Percentiles rank a stretch among this genome's conserved stretches.
Evolutionary conservation across 2,113 vertebrate species (phyloP).

Genomic region (Dolichotis patagonum): DNA sequence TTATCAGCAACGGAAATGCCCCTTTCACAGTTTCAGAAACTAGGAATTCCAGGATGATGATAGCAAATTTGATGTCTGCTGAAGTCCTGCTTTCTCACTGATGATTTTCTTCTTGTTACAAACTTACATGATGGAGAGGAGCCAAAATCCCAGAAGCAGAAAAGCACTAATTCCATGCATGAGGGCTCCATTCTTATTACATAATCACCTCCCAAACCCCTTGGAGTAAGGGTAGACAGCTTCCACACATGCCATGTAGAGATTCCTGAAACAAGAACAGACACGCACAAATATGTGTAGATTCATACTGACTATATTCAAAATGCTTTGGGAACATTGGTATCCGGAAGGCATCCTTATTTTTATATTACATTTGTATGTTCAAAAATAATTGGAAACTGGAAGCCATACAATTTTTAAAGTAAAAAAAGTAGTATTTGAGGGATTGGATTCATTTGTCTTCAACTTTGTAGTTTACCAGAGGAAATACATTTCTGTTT

Average conservation of each 20-base stretch:
- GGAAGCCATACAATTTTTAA: slow-evolving; percentile 6
- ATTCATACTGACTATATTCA: neutral
- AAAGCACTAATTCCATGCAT: neutral
- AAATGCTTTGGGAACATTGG: neutral
- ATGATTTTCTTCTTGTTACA: neutral
- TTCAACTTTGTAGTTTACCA: neutral
- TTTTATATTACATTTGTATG: neutral
- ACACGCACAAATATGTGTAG: neutral
- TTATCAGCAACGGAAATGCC: neutral
- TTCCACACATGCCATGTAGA: neutral
- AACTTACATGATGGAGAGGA: neutral
- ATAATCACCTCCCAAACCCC: neutral
- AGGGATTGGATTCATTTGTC: slow-evolving; percentile 35
- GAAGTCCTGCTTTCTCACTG: neutral
- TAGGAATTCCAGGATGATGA: neutral
- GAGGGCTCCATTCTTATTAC: neutral
- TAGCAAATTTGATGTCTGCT: neutral
- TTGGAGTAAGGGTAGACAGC: neutral
- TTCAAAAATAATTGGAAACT: neutral
- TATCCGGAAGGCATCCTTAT: neutral
- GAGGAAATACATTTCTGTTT: slow-evolving; percentile 44
- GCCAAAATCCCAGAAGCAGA: neutral
- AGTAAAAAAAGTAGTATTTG: neutral
- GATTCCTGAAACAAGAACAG: neutral
- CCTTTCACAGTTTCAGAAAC: neutral